Conservation (phyloP, 2,113 vertebrate genomes). For the Ursus arctos region DNA sequence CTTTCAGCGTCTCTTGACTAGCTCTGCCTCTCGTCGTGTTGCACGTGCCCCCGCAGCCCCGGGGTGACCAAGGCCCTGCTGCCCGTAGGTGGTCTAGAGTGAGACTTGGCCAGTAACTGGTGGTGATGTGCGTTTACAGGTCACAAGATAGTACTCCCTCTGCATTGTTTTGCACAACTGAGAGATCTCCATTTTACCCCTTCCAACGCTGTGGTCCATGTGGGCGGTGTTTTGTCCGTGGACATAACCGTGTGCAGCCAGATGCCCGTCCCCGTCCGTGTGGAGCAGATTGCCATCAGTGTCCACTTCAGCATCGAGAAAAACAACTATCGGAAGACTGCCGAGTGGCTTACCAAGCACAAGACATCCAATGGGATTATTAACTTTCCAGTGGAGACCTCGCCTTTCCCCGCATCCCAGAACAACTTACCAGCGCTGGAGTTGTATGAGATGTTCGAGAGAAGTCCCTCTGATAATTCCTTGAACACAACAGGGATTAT, state of each 20-base stretch:
- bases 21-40: not conserved
- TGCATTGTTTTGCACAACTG: constrained; percentile 94
- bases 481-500: constrained; percentile 94
- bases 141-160: constrained; percentile 90
- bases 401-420: constrained; percentile 65
- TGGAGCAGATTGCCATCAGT: constrained; percentile 92
- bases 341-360: constrained; percentile 90
- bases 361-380: constrained; percentile 90
- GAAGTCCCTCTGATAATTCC: constrained; percentile 94
- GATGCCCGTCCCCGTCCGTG: constrained; percentile 93
- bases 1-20: fast-evolving
- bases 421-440: constrained; percentile 88
- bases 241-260: constrained; percentile 93
- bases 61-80: not conserved
- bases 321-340: constrained; percentile 91
- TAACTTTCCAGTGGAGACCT: constrained; percentile 86
- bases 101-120: not conserved
- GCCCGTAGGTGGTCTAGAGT: too few species aligned
- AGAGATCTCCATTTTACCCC: constrained; percentile 93
- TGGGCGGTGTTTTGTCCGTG: constrained; percentile 92
- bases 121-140: constrained; percentile 82
- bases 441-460: constrained; percentile 93
- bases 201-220: constrained; percentile 93
- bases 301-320: constrained; percentile 95
- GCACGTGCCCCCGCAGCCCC: fast-evolving